A percentile compares a stretch with the other conserved stretches of the same genome.
phyloP scores from a whole-genome alignment of 2,113 vertebrate genomes.

The Nibea coibor region DNA sequence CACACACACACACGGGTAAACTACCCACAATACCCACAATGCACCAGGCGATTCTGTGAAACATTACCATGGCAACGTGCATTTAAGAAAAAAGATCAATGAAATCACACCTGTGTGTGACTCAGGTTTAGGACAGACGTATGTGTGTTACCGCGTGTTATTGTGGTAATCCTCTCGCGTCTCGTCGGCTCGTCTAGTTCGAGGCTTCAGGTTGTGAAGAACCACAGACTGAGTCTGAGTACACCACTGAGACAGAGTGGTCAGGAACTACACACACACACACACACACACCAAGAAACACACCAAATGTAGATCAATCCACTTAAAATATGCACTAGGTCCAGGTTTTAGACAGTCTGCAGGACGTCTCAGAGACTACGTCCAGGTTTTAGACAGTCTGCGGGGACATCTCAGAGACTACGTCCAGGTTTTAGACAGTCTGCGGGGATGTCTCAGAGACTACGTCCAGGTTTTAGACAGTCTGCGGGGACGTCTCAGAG shows the following conservation, averaged over 20 bases:
- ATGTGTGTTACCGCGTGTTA: conserved; percentile 87
- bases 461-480: no score
- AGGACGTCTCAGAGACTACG: no score
- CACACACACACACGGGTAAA: not conserved
- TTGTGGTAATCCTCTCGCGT: conserved; percentile 91
- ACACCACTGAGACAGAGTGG: conserved; percentile 94
- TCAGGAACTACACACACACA: conserved; percentile 86
- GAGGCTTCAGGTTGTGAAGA: conserved; percentile 91
- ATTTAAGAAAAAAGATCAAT: not conserved
- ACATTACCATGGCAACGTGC: conserved; percentile 10
- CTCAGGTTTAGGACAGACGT: not conserved
- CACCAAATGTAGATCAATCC: not conserved
- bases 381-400: no score
- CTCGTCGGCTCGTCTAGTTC: conserved; percentile 88
- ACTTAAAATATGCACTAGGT: no score
- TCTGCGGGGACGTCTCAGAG: no score
- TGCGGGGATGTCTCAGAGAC: no score
- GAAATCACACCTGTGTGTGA: no score
- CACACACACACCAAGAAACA: not conserved
- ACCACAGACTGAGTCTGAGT: conserved; percentile 92
- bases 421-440: no score
- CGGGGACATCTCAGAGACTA: no score
- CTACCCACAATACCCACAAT: conserved; percentile 28
- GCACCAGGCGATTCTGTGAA: not conserved
- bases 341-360: no score